A percentile compares a stretch with the other conserved stretches of the same genome.
Conservation (phyloP, 2,113 vertebrate genomes). For the Strix aluco region DNA sequence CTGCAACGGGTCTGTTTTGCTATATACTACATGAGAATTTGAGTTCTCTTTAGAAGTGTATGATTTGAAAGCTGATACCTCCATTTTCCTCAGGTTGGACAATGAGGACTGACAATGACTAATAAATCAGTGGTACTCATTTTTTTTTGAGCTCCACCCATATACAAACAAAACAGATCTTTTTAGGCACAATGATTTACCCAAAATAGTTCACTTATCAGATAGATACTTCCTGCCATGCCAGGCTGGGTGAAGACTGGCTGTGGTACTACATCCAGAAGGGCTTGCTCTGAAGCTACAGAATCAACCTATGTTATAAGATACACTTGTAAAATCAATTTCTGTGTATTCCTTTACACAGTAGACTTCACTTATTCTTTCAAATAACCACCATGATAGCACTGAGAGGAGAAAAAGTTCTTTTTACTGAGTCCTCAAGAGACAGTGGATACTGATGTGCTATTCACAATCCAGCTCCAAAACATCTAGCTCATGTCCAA, state of each 20-base stretch:
- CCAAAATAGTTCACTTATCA: conserved; percentile 52
- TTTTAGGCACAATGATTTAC: conserved; percentile 7
- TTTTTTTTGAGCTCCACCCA: background rate
- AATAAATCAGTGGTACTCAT: background rate
- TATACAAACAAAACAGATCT: background rate
- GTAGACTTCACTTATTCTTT: background rate
- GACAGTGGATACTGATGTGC: background rate
- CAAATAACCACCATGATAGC: background rate
- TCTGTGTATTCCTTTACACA: background rate
- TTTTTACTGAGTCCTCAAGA: background rate
- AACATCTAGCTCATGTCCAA: rapidly evolving
- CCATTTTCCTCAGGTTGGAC: background rate
- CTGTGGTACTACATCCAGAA: background rate
- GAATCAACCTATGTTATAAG: background rate
- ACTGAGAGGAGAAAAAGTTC: background rate
- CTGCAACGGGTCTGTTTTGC: background rate
- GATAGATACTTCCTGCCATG: conserved; percentile 16
- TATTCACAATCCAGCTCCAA: background rate
- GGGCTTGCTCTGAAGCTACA: background rate
- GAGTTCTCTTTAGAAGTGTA: background rate
- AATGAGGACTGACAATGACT: background rate
- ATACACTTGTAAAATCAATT: background rate
- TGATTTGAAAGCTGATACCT: background rate
- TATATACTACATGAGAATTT: rapidly evolving
- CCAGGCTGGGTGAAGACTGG: background rate